Evolutionary conservation across 2,113 vertebrate species (phyloP).

Genomic region (Hepsetus odoe): DNA sequence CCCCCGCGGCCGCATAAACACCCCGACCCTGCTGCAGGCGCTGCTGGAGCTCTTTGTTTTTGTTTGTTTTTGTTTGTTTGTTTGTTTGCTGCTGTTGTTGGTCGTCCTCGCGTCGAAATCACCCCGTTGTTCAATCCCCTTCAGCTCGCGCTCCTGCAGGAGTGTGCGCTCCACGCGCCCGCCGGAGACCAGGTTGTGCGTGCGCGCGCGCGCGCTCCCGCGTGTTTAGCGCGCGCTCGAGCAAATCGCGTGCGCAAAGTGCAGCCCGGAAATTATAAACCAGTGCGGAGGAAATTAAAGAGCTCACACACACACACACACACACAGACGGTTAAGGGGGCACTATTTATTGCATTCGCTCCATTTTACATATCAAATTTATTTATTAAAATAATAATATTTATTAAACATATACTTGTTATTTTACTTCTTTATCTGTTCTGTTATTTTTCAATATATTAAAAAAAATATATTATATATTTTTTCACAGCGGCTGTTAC

Average conservation of each 20-base stretch:
- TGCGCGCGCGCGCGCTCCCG: background rate
- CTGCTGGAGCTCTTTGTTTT: background rate
- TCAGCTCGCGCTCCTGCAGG: background rate
- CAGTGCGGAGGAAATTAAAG: background rate
- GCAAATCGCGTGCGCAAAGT: conserved; percentile 79
- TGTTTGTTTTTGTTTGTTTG: background rate
- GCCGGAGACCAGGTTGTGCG: background rate
- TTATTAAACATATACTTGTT: too few species aligned
- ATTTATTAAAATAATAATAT: too few species aligned
- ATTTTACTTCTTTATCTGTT: too few species aligned
- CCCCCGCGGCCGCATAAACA: background rate
- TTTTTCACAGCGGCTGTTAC: too few species aligned
- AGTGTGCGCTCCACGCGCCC: background rate
- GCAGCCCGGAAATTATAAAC: conserved; percentile 79
- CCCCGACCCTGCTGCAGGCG: too few species aligned
- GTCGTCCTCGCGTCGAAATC: background rate
- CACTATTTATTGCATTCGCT: too few species aligned
- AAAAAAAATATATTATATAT: too few species aligned
- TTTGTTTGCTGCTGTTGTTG: background rate
- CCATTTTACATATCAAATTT: too few species aligned
- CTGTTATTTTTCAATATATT: too few species aligned
- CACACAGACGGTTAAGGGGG: background rate
- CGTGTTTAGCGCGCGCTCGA: conserved; percentile 53
- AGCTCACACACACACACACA: background rate
- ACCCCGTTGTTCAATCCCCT: background rate